Evolutionary conservation across 1,140 invertebrate species (phyloP), one percentile per base, ranked within the genome.

Genomic region (Penaeus vannamei): DNA sequence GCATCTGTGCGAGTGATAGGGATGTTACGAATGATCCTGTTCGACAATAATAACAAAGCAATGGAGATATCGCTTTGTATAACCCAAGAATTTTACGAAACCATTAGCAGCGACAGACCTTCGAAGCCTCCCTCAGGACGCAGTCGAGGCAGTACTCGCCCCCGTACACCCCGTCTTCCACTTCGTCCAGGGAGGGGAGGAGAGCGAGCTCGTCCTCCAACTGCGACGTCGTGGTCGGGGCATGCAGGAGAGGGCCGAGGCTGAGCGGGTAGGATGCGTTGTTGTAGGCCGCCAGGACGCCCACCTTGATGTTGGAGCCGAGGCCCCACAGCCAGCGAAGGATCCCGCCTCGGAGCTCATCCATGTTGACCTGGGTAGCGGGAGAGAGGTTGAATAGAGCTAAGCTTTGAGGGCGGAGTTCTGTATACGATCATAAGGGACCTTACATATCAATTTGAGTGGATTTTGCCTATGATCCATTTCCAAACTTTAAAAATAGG

Each of bases 251-350:
- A 19, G 91, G 86, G 61, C 91, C 89, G 26, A 91, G 85, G 10
- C 89, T 90, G 8, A 91, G 77, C 22, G 91, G 91, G 64, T 87
- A 90, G 12, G 91, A 91, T 12, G 89, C 85, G 60, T 90, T 91
- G 72, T 87, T 87, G 86, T 91, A 91, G 19, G 91, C 89, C 7
- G 91, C 91, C 46, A 91, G 8, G 22, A 91, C 89, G 32, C 88
- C 89, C 23, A 91, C 83, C 42, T 80, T 77, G 32, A 90, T 84
- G 7, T 84, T 86, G 4, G 64, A 62, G 3, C 91, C 91, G 8
- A 91, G 82, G 59, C 91, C 89, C 84, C 87, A 91, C 83, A 91
- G 61, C 91, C 91, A 91, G 2, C 91, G 89, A 60, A 91, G n/a
- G 53, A 91, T 77, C 22, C 91, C 91, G 8, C 91, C 91, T 62